Evolutionary conservation across 2,113 vertebrate species (phyloP), one percentile per base, ranked within the genome.

Genomic region (Aldabrachelys gigantea): DNA sequence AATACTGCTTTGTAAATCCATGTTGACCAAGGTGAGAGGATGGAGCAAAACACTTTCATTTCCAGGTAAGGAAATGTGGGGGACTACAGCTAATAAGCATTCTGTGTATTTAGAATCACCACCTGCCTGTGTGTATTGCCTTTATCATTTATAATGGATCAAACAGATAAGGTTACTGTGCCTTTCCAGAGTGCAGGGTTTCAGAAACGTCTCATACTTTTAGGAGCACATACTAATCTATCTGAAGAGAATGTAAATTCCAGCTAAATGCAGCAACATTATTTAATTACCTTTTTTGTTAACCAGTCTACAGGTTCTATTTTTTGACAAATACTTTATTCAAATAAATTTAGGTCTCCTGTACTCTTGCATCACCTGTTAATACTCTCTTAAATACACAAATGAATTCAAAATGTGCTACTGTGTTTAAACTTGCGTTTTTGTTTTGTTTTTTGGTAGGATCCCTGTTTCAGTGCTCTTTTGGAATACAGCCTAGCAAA

Each of bases 401-500:
- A 81, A 29, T 57, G 8, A 31, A 49, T 85, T 84, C 25, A 31
- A 27, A 72, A 47, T 80, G 80, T 29, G 84, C 31, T 22, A 7
- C 65, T 44, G 44, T 53, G 56, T 79, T 81, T 85, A 84, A 9
- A 14, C 21, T 44, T 11, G 29, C 47, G n/a, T 4, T 81, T 81
- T 49, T 6, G 41, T 92, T 19, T 85, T 94, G 47, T 95, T 65
- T 95, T 65, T 56, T 1, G 2, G 22, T 22, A 99, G 99, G 99
- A 99, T 95, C 98, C 98, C 10, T 99, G 99, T 90, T 99, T 99
- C 50, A 98, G 97, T 87, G 98, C 98, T 1, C 90, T 99, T 16
- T 97, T 99, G 88, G 98, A 99, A 76, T 99, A 99, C 97, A 98
- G 98, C 72, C 95, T 98, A 86, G 96, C 93, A 3, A 99, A 99